Conservation (phyloP, 2,113 vertebrate species). For the Neolamprologus sp. region DNA sequence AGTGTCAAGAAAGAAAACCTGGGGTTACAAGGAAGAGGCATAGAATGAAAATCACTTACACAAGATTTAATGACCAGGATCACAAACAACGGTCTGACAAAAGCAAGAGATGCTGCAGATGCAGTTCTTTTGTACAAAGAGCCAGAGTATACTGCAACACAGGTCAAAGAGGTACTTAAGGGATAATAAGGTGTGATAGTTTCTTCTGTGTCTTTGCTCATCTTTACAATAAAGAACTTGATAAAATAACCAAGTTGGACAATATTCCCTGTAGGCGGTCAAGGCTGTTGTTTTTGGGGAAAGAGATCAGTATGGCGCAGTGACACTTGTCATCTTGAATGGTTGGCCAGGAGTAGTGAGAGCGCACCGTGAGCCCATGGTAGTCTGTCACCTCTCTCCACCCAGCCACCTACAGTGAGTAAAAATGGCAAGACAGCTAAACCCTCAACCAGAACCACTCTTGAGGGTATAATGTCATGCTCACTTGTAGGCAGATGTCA, state of each 20-base stretch:
- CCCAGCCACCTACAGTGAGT: conserved; percentile 9
- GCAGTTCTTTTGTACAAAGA: not conserved
- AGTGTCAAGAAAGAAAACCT: conserved; percentile 28
- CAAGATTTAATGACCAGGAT: conserved; percentile 14
- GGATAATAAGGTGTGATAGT: not conserved
- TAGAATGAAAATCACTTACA: conserved; percentile 5
- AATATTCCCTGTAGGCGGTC: not conserved
- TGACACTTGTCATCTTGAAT: conserved; percentile 39
- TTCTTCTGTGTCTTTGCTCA: not conserved
- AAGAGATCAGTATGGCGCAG: not conserved
- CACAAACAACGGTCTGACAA: not conserved
- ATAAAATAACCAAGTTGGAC: not conserved
- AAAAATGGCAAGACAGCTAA: conserved; percentile 41
- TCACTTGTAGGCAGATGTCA: not conserved
- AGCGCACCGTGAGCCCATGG: not conserved
- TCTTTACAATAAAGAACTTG: not conserved
- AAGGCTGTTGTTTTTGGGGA: not conserved
- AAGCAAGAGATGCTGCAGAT: not conserved
- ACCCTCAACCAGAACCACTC: conserved; percentile 3
- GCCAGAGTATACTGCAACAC: not conserved
- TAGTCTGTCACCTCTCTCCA: conserved; percentile 15
- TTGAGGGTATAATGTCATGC: conserved; percentile 4
- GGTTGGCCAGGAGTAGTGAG: not conserved
- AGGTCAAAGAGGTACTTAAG: not conserved
- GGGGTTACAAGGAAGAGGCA: conserved; percentile 17